Conservation (phyloP, 2,888 invertebrate species). For the Torymus tubicola region DNA sequence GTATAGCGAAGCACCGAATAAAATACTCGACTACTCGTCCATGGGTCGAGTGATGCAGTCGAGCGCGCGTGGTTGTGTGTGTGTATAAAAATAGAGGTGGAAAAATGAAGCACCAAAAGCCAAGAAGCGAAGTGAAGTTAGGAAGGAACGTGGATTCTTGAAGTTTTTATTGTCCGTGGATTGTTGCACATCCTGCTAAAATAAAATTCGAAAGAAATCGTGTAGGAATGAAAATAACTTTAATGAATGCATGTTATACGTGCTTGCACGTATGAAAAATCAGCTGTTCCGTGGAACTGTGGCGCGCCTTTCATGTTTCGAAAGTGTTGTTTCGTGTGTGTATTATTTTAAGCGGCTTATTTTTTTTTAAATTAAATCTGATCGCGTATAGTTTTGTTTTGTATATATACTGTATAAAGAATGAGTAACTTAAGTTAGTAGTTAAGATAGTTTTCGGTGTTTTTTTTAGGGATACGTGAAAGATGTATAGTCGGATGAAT, state of each 20-base stretch:
- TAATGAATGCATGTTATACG: neutral
- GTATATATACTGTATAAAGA: too few relatives aligned
- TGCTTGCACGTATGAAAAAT: neutral
- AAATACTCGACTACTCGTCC: neutral
- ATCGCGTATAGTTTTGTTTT: too few relatives aligned
- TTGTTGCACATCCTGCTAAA: neutral
- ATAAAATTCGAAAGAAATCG: conserved; percentile 7
- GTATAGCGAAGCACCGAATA: neutral
- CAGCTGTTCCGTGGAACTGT: neutral
- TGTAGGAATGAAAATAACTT: neutral
- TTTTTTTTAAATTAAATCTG: too few relatives aligned
- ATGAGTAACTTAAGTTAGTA: too few relatives aligned
- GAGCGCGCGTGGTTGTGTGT: too few relatives aligned
- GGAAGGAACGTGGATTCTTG: neutral
- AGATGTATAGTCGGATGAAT: too few relatives aligned
- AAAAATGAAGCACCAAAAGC: neutral
- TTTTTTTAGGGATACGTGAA: too few relatives aligned
- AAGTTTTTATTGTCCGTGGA: too few relatives aligned
- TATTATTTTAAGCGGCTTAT: too few relatives aligned
- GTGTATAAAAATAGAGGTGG: conserved; percentile 7
- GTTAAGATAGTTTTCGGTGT: too few relatives aligned
- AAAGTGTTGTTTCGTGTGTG: too few relatives aligned
- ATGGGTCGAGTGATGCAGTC: conserved; percentile 1
- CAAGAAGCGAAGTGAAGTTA: neutral
- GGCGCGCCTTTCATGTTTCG: neutral